Percentiles rank a stretch among this genome's conserved stretches.
phyloP scores from a whole-genome alignment of 2,113 vertebrate species.

The Pogonocichla stellata region DNA sequence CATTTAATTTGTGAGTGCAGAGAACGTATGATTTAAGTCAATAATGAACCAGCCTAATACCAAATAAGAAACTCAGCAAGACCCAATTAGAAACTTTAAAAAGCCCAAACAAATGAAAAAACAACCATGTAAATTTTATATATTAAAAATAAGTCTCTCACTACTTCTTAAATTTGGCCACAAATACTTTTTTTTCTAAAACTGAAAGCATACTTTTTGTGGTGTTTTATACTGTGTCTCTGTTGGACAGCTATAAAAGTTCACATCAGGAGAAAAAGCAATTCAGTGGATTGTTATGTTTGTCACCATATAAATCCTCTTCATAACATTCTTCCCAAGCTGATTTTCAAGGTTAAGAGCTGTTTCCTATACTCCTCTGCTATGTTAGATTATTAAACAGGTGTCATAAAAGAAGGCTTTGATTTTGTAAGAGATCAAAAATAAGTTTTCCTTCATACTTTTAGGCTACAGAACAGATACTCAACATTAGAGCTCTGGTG shows the following conservation, averaged over 20 bases:
- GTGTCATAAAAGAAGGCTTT: not conserved
- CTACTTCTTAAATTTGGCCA: not conserved
- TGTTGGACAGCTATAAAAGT: not conserved
- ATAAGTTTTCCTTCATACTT: not conserved
- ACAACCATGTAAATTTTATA: not conserved
- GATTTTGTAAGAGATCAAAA: slow-evolving; percentile 2
- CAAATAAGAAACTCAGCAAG: not conserved
- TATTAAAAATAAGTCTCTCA: not conserved
- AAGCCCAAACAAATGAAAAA: not conserved
- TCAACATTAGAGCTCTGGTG: not conserved
- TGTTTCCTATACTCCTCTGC: not conserved
- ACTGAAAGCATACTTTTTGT: not conserved
- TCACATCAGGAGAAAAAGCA: not conserved
- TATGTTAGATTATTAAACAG: not conserved
- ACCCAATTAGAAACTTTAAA: not conserved
- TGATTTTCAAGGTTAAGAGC: slow-evolving; percentile 46
- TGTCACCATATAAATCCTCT: slow-evolving; percentile 30
- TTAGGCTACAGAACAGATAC: not conserved
- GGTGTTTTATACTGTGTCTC: not conserved
- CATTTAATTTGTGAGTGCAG: not conserved
- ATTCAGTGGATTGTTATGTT: slow-evolving; percentile 10
- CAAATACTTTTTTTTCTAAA: not conserved
- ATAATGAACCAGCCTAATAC: not conserved
- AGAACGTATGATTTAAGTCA: not conserved
- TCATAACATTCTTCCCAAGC: not conserved